Evolutionary conservation across 1,140 invertebrate genomes (phyloP).

Genomic region (Chymomyza costata): DNA sequence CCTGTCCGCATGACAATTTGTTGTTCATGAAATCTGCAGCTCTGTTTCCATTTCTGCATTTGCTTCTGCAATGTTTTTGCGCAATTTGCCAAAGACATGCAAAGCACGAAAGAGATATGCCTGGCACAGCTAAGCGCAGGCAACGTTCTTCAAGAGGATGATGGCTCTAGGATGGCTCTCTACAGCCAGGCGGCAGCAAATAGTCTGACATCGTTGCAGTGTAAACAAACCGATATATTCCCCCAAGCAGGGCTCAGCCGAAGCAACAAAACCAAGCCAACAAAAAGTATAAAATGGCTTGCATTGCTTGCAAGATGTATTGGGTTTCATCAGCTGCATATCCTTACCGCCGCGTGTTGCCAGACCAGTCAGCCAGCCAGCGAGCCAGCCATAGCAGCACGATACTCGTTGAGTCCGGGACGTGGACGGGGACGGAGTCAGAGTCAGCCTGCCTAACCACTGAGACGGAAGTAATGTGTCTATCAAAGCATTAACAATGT

Average conservation of each 20-base stretch:
- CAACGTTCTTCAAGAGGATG: neutral
- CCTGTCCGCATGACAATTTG: constrained; percentile 71
- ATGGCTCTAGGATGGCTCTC: constrained; percentile 3
- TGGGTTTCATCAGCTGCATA: constrained; percentile 49
- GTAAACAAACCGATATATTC: constrained; percentile 69
- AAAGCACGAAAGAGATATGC: constrained; percentile 62
- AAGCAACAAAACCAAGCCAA: neutral
- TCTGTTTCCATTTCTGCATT: constrained; percentile 5
- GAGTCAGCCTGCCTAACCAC: constrained; percentile 67
- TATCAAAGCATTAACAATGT: constrained; percentile 71
- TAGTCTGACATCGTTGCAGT: constrained; percentile 34
- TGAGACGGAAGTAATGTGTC: constrained; percentile 72
- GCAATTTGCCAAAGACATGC: constrained; percentile 69
- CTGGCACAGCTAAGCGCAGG: constrained; percentile 28
- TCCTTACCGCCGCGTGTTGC: neutral
- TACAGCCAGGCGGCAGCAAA: constrained; percentile 25
- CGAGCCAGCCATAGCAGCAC: too few species aligned
- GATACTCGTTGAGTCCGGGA: too few species aligned
- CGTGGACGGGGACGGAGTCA: too few species aligned
- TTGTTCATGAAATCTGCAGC: constrained; percentile 66
- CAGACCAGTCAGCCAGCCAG: too few species aligned
- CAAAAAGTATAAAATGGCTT: neutral
- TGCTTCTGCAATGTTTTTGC: constrained; percentile 61
- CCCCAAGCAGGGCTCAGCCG: constrained; percentile 4
- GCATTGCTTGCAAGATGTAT: constrained; percentile 61